Percentiles rank a stretch among this genome's conserved stretches.
Evolutionary conservation across 2,888 invertebrate species (phyloP).

Genomic region (Pollenia angustigena): DNA sequence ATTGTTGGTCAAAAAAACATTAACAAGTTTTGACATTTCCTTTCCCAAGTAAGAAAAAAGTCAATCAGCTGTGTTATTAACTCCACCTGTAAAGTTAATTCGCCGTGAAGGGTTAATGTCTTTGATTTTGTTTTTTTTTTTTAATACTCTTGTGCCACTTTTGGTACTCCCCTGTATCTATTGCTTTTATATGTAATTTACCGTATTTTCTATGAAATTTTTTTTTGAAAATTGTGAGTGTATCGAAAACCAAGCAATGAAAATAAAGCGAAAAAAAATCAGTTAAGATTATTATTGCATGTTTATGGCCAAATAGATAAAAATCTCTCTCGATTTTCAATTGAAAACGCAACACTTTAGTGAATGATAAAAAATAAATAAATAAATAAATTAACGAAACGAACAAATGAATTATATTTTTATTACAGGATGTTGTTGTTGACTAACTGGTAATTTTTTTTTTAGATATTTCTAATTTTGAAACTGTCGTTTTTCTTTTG

Average conservation of each 20-base stretch:
- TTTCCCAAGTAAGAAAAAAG: no score
- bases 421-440: constrained; percentile 51
- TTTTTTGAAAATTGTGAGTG: background rate
- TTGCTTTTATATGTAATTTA: background rate
- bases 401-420: constrained; percentile 47
- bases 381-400: constrained; percentile 11
- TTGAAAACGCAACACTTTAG: constrained; percentile 56
- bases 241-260: background rate
- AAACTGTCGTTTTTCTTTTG: constrained; percentile 7
- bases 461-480: background rate
- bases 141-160: no score
- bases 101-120: no score
- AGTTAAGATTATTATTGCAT: constrained; percentile 49
- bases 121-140: no score
- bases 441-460: constrained; percentile 24
- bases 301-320: constrained; percentile 60
- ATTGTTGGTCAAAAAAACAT: no score
- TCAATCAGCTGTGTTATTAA: no score
- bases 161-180: no score
- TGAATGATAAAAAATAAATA: constrained; percentile 32
- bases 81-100: no score
- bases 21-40: no score
- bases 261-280: background rate
- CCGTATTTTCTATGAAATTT: background rate
- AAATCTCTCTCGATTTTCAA: constrained; percentile 29